These are phyloP conservation scores for Lathamus discolor DNA, from an alignment of 2,113 vertebrate genomes.

Conservation along the genomic window DNA sequence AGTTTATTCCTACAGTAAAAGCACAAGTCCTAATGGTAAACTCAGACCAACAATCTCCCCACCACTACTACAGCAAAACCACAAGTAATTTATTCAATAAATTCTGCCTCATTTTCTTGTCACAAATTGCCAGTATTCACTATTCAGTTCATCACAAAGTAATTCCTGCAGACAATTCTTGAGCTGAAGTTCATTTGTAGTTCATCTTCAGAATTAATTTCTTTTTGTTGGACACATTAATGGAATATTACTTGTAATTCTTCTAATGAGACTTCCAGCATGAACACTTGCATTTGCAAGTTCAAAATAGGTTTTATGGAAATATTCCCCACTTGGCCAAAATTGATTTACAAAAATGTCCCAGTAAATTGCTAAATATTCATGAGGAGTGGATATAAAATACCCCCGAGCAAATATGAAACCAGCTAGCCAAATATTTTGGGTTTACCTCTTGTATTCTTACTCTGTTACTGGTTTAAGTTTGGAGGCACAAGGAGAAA, in stretches of 20 bases:
- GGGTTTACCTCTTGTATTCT: background rate
- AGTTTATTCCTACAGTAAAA: background rate
- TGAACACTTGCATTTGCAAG: background rate
- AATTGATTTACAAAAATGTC: background rate
- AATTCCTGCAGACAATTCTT: conserved; percentile 44
- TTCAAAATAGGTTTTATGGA: background rate
- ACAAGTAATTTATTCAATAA: background rate
- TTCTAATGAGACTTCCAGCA: conserved; percentile 35
- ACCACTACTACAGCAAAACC: background rate
- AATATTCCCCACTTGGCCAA: background rate
- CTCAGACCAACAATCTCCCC: background rate
- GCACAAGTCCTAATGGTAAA: background rate
- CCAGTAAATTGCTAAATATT: background rate
- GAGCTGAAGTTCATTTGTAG: conserved; percentile 39
- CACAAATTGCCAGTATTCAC: background rate
- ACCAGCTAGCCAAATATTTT: background rate
- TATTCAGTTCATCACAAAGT: background rate
- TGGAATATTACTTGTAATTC: conserved; percentile 14
- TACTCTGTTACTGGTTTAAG: background rate
- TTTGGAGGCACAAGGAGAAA: background rate
- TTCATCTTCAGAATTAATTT: conserved; percentile 51
- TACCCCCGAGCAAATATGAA: background rate
- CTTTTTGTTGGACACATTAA: conserved; percentile 39
- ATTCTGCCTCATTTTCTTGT: conserved; percentile 22
- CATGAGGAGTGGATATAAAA: background rate